A percentile compares a stretch with the other conserved stretches of the same genome.
Conservation (phyloP, 1,140 invertebrate genomes). For the Hetaerina americana region DNA sequence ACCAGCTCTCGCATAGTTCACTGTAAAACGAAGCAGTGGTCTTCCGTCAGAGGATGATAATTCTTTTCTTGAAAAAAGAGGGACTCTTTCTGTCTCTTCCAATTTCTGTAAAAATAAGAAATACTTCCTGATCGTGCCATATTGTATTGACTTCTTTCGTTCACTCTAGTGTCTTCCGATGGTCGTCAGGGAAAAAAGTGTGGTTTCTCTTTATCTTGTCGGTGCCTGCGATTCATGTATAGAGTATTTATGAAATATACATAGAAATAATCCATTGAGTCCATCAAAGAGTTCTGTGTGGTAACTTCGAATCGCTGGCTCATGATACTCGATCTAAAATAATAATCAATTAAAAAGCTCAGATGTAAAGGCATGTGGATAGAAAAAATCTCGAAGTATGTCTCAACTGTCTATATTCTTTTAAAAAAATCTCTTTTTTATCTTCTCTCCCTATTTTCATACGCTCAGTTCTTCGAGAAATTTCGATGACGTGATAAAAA, state of each 20-base stretch:
- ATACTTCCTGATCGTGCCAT: background rate
- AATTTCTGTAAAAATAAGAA: too few relatives aligned
- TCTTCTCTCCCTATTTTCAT: background rate
- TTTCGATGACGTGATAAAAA: background rate
- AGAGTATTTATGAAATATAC: too few relatives aligned
- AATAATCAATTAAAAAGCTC: background rate
- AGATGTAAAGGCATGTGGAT: background rate
- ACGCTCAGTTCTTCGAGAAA: background rate
- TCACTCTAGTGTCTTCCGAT: background rate
- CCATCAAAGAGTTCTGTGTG: too few relatives aligned
- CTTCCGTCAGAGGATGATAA: too few relatives aligned
- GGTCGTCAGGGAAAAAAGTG: background rate
- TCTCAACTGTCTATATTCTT: background rate
- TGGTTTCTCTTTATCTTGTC: background rate
- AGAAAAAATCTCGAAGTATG: background rate
- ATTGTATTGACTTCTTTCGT: background rate
- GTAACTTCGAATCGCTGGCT: background rate
- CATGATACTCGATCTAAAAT: background rate
- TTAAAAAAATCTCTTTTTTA: background rate
- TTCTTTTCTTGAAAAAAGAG: too few relatives aligned
- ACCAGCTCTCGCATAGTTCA: too few relatives aligned
- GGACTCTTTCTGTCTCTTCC: too few relatives aligned
- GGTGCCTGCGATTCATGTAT: background rate
- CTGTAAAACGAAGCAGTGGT: too few relatives aligned
- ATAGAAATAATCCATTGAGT: too few relatives aligned